Evolutionary conservation across 1,140 invertebrate genomes (phyloP), one percentile per base, ranked within the genome.

Genomic region (Apis dorsata): DNA sequence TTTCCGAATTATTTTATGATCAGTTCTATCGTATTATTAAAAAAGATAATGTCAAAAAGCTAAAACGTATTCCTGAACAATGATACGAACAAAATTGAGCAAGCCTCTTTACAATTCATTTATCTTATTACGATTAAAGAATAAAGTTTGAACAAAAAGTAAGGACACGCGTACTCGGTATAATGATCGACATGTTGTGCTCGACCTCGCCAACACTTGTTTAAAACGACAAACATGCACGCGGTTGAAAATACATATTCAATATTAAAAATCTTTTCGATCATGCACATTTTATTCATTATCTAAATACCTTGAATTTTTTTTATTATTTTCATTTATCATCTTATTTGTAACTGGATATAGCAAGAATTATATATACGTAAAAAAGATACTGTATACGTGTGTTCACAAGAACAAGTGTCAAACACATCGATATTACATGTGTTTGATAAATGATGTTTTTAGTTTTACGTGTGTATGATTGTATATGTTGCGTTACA

Each of bases 131-230:
- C 28, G 57, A 15, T 13, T n/a, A 28, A 59, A 62, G 34, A 59
- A 44, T 24, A 24, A 62, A 62, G 72, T 63, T 75, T 51, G 44
- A 75, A 62, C 28, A 44, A 70, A 75, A 51, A 62, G 24, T 49
- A 5, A 62, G 59, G 12, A 19, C 72, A 49, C 57, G 15, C 34
- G 72, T 74, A 62, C 21, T 12, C 11, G 12, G 59, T 62, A 60
- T 59, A 57, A 34, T 59, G 19, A 73, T 63, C 24, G 21, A 24
- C n/a, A 62, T 75, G 69, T 55, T 71, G 19, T 51, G 12, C 21
- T 19, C 34, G 10, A 60, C 15, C 9, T 49, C 44, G 9, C 15
- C 72, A 62, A 75, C 34, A 34, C 24, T 44, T n/a, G 3, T 62
- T 49, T 9, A 21, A 49, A 49, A 34, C 24, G 53, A 72, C 21